Evolutionary conservation across 2,888 invertebrate genomes (phyloP).

Genomic region (Diaphora mendica): DNA sequence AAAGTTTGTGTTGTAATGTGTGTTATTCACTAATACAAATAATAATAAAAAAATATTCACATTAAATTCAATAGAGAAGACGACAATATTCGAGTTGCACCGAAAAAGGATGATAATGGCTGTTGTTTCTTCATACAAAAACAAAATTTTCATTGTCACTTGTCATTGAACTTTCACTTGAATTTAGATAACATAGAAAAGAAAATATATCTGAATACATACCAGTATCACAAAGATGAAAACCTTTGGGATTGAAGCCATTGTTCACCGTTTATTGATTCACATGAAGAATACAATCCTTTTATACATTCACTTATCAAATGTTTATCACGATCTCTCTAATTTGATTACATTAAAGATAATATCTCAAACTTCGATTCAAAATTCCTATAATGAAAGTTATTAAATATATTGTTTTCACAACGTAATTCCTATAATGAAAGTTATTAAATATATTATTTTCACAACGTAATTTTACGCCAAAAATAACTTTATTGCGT

Average conservation of each 20-base stretch:
- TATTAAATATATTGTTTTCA: conserved; percentile 24
- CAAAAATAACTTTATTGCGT: not conserved
- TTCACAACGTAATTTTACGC: conserved; percentile 15
- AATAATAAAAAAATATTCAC: not conserved
- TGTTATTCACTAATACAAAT: too few relatives aligned
- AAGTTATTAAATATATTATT: conserved; percentile 29
- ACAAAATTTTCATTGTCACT: too few relatives aligned
- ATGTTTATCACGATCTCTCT: conserved; percentile 37
- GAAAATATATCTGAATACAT: conserved; percentile 16
- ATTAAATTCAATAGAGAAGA: not conserved
- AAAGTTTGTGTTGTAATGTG: too few relatives aligned
- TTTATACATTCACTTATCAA: conserved; percentile 38
- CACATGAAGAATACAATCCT: conserved; percentile 21
- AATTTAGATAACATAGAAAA: not conserved
- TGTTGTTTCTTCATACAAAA: not conserved
- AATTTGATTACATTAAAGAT: conserved; percentile 53
- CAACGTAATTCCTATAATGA: conserved; percentile 41
- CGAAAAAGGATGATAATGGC: not conserved
- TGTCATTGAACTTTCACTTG: not conserved
- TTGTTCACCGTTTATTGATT: conserved; percentile 27
- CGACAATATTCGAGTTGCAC: not conserved
- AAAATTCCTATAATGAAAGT: conserved; percentile 56
- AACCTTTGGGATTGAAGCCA: conserved; percentile 28
- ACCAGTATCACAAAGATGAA: conserved; percentile 35
- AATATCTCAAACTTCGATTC: conserved; percentile 49